Conservation (phyloP, 2,888 invertebrate species). For the Mesorhabditis spiculigera region DNA sequence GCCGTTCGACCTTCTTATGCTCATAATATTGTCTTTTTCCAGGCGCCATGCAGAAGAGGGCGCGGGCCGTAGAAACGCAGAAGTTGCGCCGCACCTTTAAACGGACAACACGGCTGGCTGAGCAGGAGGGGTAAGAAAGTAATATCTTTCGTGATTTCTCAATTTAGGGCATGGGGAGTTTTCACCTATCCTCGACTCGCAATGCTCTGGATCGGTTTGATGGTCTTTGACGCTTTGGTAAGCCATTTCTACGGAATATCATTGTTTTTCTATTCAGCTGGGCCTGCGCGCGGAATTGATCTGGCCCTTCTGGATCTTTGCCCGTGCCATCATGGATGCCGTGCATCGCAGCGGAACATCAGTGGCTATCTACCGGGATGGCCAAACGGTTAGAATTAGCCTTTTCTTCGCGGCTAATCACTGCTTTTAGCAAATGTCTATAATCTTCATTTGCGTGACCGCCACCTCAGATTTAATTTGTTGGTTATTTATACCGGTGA, state of each 20-base stretch:
- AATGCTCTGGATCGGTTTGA: slow-evolving; percentile 40
- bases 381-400: slow-evolving; percentile 23
- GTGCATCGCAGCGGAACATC: slow-evolving; percentile 85
- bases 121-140: slow-evolving; percentile 15
- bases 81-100: slow-evolving; percentile 44
- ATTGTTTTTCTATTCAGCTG: slow-evolving; percentile 67
- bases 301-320: slow-evolving; percentile 95
- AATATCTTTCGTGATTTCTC: slow-evolving; percentile 6
- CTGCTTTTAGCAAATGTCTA: slow-evolving; percentile 80
- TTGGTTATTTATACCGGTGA: slow-evolving; percentile 90
- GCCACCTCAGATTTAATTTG: slow-evolving; percentile 96
- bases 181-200: slow-evolving; percentile 40
- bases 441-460: slow-evolving; percentile 95
- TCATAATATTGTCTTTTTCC: slow-evolving; percentile 7
- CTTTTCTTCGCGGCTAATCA: not conserved
- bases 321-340: slow-evolving; percentile 91
- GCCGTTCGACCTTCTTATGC: too few relatives aligned
- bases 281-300: slow-evolving; percentile 98
- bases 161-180: slow-evolving; percentile 27
- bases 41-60: slow-evolving; percentile 43
- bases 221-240: slow-evolving; percentile 36
- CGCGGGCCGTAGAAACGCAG: slow-evolving; percentile 42
- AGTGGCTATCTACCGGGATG: slow-evolving; percentile 26
- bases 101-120: slow-evolving; percentile 13
- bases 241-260: not conserved